Conservation (phyloP, 1,140 invertebrate genomes). For the Ceratoteleas bidentatus region DNA sequence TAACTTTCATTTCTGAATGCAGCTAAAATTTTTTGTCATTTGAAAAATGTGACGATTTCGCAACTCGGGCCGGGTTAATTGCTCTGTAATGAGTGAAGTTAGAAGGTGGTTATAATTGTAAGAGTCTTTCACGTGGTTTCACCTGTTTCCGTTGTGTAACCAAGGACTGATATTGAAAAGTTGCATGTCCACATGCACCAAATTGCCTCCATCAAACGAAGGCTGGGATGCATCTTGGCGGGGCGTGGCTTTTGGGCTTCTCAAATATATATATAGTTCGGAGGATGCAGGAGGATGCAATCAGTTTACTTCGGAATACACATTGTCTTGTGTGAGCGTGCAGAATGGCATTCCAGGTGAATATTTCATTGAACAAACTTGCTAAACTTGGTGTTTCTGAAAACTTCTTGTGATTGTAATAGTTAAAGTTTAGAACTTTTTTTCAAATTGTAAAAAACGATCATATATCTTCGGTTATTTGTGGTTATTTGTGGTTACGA, state of each 20-base stretch:
- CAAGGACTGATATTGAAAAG: slow-evolving; percentile 62
- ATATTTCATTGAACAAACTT: slow-evolving; percentile 7
- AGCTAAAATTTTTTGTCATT: too few relatives aligned
- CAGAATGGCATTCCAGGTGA: slow-evolving; percentile 41
- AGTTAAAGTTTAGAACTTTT: too few relatives aligned
- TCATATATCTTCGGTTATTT: too few relatives aligned
- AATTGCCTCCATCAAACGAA: slow-evolving; percentile 59
- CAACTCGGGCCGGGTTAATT: too few relatives aligned
- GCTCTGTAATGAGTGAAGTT: too few relatives aligned
- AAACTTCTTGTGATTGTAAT: too few relatives aligned
- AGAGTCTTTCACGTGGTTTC: slow-evolving; percentile 16
- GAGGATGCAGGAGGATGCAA: slow-evolving; percentile 54
- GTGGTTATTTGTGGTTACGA: too few relatives aligned
- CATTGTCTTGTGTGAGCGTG: slow-evolving; percentile 39
- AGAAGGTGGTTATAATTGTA: slow-evolving; percentile 4
- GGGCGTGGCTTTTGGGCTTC: slow-evolving; percentile 55
- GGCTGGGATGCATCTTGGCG: slow-evolving; percentile 55
- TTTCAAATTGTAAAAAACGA: too few relatives aligned
- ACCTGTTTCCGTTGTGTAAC: slow-evolving; percentile 60
- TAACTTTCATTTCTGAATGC: too few relatives aligned
- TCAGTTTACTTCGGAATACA: slow-evolving; percentile 52
- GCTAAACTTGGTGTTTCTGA: too few relatives aligned
- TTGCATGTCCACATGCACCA: slow-evolving; percentile 57
- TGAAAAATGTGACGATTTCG: too few relatives aligned
- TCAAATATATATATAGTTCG: slow-evolving; percentile 60